Base-by-base conservation (phyloP, 1,140 invertebrate species). In the Chelonus insularis region DNA sequence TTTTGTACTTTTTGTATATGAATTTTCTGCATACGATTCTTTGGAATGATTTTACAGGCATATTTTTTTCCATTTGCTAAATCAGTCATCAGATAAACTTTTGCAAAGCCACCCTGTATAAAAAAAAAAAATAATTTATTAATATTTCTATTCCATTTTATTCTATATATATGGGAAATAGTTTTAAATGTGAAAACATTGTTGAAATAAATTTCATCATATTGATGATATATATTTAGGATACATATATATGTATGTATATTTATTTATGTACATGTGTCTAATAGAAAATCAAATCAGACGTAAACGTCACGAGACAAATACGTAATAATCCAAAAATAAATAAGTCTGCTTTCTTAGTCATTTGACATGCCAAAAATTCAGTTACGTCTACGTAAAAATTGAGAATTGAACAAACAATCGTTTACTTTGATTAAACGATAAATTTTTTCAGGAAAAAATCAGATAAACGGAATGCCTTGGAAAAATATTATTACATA, bases 1-100 rank as follows among this genome's bases (percentile, higher is more conserved):
- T 14, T 47, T 11, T 9, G 48, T 68, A 86, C 87, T 82, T 90
- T 89, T 64, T 89, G 87, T 79, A 87, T 78, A 69, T 87, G 87
- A 63, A 88, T 86, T 29, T 89, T 90, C 7, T 83, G 82, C 62
- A 91, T 84, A 11, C 87, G 75, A 56, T 83, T 84, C 68, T 91
- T 91, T n/a, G 87, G 84, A 37, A 91, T 87, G 45, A 91, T 88
- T 77, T 91, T 91, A 41, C 89, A 88, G 4, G 89, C 89, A 68
- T 86, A 89, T 29, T 87, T 77, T 64, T 84, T 83, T 48, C 85
- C 79, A 8, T 84, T 88, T 11, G 80, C 83, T 3, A 85, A 72
- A 66, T 89, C 86, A 5, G 83, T 86, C 39, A 91, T 80, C 68
- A 91, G 85, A 68, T 90, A 90, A 48, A 90, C 90, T 66, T 85